phyloP scores from a whole-genome alignment of 2,113 vertebrate species.

The Pseudorectes ferrugineus region DNA sequence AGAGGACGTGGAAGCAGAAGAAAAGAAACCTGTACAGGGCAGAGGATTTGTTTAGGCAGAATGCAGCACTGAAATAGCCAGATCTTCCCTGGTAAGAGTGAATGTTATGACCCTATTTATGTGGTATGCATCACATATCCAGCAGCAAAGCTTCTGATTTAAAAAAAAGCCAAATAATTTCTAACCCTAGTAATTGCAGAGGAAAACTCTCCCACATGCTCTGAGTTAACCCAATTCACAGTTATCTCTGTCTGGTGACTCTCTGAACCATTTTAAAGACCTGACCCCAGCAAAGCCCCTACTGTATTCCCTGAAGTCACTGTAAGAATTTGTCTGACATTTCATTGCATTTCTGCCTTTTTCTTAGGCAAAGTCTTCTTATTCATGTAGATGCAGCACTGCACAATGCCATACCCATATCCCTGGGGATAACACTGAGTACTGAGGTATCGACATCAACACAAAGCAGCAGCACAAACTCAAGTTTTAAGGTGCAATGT shows the following conservation, averaged over 20 bases:
- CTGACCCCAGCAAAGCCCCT: background rate
- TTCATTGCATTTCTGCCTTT: background rate
- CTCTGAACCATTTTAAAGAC: background rate
- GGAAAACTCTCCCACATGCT: background rate
- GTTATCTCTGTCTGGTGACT: background rate
- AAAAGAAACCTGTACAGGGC: background rate
- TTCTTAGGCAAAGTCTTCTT: background rate
- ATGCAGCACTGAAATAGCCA: background rate
- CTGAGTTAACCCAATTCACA: background rate
- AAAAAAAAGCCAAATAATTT: background rate
- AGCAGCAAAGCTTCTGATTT: background rate
- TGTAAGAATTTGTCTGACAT: background rate
- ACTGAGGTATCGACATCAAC: background rate
- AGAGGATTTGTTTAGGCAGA: background rate
- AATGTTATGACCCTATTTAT: background rate
- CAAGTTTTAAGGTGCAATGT: background rate
- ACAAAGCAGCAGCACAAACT: background rate
- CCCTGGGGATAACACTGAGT: background rate
- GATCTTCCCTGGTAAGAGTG: background rate
- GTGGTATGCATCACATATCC: background rate
- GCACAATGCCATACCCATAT: fast-evolving
- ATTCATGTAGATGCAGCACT: background rate
- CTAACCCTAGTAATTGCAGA: background rate
- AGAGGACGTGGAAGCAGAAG: background rate
- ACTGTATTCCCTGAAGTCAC: background rate